Conservation (phyloP, 1,140 invertebrate species). For the Melanaphis sacchari region DNA sequence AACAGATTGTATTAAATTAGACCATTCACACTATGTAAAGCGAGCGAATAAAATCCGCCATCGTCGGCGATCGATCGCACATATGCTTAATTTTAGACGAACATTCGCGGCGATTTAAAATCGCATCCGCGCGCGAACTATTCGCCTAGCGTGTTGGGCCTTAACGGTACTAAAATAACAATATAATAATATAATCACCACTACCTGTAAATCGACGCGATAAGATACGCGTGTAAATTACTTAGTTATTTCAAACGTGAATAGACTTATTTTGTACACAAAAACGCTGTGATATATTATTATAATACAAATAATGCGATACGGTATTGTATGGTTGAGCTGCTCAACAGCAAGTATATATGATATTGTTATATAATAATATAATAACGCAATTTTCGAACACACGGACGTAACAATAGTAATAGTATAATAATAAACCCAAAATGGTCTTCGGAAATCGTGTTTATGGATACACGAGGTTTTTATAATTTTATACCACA, state of each 20-base stretch:
- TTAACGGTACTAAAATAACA: not conserved
- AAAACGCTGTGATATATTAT: not conserved
- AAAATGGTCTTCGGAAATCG: not conserved
- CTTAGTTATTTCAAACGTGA: not conserved
- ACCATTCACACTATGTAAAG: no score
- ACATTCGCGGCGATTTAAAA: no score
- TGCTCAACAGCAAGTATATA: not conserved
- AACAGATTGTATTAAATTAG: no score
- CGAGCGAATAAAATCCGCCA: no score
- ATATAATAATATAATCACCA: not conserved
- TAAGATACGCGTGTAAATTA: slow-evolving; percentile 4
- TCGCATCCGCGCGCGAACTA: no score
- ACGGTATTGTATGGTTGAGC: not conserved
- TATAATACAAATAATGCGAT: not conserved
- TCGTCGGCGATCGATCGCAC: no score
- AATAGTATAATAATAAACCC: not conserved
- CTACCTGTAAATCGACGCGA: not conserved
- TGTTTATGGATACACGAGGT: not conserved
- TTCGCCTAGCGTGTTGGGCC: no score
- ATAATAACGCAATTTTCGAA: not conserved
- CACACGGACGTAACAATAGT: not conserved
- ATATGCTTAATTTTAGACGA: no score
- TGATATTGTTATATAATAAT: not conserved
- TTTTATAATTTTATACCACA: no score
- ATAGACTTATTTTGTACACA: not conserved